Conservation (phyloP, 1,140 invertebrate genomes). For the Trigoniulus corallinus region DNA sequence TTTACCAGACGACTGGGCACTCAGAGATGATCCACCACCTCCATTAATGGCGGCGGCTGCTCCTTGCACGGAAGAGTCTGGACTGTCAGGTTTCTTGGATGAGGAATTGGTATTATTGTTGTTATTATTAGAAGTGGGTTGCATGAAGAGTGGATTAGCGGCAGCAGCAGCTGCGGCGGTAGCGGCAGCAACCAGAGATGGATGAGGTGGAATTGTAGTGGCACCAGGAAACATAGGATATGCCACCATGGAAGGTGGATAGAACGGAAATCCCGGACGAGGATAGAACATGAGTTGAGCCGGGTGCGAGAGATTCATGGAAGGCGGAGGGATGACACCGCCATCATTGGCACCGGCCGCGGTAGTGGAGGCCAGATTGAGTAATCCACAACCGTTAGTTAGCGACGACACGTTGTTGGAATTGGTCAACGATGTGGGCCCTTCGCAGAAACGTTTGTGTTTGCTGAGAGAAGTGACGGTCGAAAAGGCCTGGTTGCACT, state of each 20-base stretch:
- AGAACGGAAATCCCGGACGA: conserved; percentile 34
- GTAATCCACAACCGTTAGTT: background rate
- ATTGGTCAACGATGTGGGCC: conserved; percentile 9
- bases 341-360: background rate
- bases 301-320: conserved; percentile 20
- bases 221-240: conserved; percentile 15
- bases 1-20: conserved; percentile 38
- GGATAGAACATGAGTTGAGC: conserved; percentile 52
- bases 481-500: conserved; percentile 80
- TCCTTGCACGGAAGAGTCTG: conserved; percentile 37
- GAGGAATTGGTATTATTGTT: conserved; percentile 15
- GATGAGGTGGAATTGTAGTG: conserved; percentile 13
- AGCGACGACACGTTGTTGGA: conserved; percentile 1
- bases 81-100: conserved; percentile 14
- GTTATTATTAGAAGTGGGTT: conserved; percentile 2
- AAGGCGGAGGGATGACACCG: conserved; percentile 19
- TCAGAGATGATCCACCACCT: conserved; percentile 38
- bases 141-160: conserved; percentile 23
- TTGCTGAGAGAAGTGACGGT: conserved; percentile 55
- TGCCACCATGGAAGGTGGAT: conserved; percentile 39
- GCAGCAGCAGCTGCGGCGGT: conserved; percentile 14
- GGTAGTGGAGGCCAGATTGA: conserved; percentile 21
- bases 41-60: conserved; percentile 44
- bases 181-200: conserved; percentile 13
- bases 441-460: conserved; percentile 40